These are phyloP conservation scores for Chironomus tentans DNA, from an alignment of 2,888 invertebrate species.

Conservation along the genomic window DNA sequence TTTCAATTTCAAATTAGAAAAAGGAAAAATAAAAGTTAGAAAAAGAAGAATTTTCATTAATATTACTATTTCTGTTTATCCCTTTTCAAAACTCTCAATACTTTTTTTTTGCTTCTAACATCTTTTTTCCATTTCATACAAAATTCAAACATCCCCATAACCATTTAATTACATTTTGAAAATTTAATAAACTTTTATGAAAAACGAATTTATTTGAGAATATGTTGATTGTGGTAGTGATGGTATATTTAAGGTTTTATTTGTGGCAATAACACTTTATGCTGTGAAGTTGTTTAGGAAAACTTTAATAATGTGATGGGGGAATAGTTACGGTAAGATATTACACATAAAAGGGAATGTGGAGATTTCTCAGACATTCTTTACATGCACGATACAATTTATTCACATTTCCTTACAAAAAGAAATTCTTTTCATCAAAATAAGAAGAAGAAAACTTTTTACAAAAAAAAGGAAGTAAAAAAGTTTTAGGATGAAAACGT, in stretches of 20 bases:
- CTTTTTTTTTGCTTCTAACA: too few relatives aligned
- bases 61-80: too few relatives aligned
- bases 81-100: too few relatives aligned
- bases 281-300: background rate
- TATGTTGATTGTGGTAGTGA: background rate
- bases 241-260: background rate
- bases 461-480: background rate
- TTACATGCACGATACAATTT: background rate
- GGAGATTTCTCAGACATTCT: background rate
- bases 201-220: background rate
- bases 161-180: slow-evolving; percentile 17
- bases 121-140: too few relatives aligned
- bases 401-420: background rate
- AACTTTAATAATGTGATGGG: background rate
- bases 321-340: background rate
- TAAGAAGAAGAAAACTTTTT: background rate
- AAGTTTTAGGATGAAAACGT: background rate
- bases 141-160: background rate
- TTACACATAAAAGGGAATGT: background rate
- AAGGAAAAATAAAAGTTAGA: too few relatives aligned
- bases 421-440: background rate
- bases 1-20: too few relatives aligned
- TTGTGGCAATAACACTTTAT: background rate
- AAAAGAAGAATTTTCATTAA: too few relatives aligned
- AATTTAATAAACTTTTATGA: slow-evolving; percentile 10